These are phyloP conservation scores for Micrastur ruficollis DNA, from an alignment of 2,797 vertebrate genomes.

Conservation along the genomic window DNA sequence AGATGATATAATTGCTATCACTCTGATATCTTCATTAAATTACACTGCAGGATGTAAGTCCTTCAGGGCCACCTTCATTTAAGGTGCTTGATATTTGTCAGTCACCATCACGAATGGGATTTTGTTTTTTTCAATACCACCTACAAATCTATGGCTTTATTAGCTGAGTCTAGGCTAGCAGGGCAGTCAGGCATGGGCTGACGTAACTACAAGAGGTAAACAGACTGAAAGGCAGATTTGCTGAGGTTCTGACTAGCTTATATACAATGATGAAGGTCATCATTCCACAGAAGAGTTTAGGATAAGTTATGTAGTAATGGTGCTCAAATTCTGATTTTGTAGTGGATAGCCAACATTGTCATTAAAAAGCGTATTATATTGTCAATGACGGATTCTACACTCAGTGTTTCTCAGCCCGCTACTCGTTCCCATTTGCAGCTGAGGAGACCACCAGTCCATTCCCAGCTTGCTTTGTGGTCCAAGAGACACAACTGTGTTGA, in stretches of 20 bases:
- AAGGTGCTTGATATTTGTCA: slow-evolving; percentile 44
- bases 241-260: not conserved
- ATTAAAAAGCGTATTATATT: not conserved
- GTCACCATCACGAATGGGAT: slow-evolving; percentile 30
- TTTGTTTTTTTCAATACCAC: slow-evolving; percentile 13
- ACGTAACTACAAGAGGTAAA: slow-evolving; percentile 24
- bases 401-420: not conserved
- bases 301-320: not conserved
- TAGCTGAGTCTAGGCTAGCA: slow-evolving; percentile 43
- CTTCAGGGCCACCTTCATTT: slow-evolving; percentile 74
- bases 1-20: slow-evolving; percentile 75
- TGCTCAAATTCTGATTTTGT: not conserved
- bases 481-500: not conserved
- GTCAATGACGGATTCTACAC: not conserved
- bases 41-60: slow-evolving; percentile 73
- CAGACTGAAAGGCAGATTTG: not conserved
- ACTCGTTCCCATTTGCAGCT: not conserved
- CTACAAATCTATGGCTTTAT: slow-evolving; percentile 56
- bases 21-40: slow-evolving; percentile 78
- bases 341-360: not conserved
- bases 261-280: not conserved
- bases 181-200: slow-evolving; percentile 21
- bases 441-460: not conserved
- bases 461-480: not conserved
- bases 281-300: not conserved